Base-by-base conservation (phyloP, 2,888 invertebrate genomes). In the Diabrotica balteata region DNA sequence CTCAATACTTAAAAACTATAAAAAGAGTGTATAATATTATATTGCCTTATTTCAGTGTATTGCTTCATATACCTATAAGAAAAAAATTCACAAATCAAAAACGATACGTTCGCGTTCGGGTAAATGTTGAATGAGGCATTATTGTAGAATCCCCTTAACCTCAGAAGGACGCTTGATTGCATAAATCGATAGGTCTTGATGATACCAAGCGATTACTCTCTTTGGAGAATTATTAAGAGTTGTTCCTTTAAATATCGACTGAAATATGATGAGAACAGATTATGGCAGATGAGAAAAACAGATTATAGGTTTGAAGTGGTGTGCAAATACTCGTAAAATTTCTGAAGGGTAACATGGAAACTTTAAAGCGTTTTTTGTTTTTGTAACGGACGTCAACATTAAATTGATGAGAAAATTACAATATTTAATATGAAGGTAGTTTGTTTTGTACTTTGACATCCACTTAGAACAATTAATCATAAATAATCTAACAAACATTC, bases 141-240 rank as follows among this genome's bases (percentile, higher is more conserved):
- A 32, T 32, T 32, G 7, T 51, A 46, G 57, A 64, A 59, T 61
- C 65, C 65, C 17, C 65, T 68, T 61, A 62, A 61, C 60, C 61
- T 62, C 57, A 65, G n/a, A 52, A 71, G 69, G 58, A 57, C n/a
- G 8, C 66, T 71, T 62, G 58, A 68, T 67, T 59, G 61, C 51
- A 64, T 65, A 59, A 62, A 71, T 71, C 71, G 71, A 71, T 71
- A 57, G 59, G 67, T 42, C 10, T 57, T 71, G 64, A 69, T 69
- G 68, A 59, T 59, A 54, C 57, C 54, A 43, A 54, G 32, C 42
- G 54, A 54, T 54, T n/a, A 54, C 54, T 54, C 54, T 11, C 42
- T 43, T 32, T 57, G 61, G 61, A 51, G 66, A 52, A 61, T 60
- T 61, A 61, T 66, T 50, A 54, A 42, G 54, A 54, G 54, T 58